Evolutionary conservation across 1,140 invertebrate genomes (phyloP).

Genomic region (Bombus soroeensis): DNA sequence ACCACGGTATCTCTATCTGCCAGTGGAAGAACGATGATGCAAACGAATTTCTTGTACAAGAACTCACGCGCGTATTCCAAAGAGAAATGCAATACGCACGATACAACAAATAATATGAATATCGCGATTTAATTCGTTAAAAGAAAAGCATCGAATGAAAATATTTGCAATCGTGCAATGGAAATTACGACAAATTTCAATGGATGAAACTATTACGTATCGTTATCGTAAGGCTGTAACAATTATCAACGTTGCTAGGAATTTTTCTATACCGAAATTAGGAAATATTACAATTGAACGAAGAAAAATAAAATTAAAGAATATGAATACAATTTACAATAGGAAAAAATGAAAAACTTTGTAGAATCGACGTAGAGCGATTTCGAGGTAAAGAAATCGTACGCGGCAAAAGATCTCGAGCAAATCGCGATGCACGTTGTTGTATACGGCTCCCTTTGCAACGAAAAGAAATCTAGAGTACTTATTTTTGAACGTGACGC

Average conservation of each 20-base stretch:
- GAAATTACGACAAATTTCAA: neutral
- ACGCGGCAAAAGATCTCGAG: neutral
- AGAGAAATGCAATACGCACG: neutral
- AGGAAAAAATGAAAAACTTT: too few species aligned
- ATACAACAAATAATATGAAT: neutral
- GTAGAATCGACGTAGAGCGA: too few species aligned
- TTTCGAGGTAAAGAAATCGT: neutral
- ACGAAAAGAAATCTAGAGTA: constrained; percentile 6
- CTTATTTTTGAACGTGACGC: constrained; percentile 38
- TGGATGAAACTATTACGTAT: neutral
- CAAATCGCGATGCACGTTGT: neutral
- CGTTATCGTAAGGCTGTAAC: too few species aligned
- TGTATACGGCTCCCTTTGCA: neutral
- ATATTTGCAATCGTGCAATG: neutral
- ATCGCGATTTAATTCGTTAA: neutral
- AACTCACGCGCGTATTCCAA: neutral
- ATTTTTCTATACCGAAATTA: neutral
- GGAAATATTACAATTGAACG: neutral
- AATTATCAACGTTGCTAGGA: neutral
- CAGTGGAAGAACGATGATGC: neutral
- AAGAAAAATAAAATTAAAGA: neutral
- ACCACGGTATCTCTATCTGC: constrained; percentile 8
- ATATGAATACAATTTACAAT: fast-evolving
- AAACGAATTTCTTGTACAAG: neutral
- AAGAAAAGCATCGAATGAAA: neutral